Evolutionary conservation across 2,797 vertebrate genomes (phyloP).

Genomic region (Meda fulgida): DNA sequence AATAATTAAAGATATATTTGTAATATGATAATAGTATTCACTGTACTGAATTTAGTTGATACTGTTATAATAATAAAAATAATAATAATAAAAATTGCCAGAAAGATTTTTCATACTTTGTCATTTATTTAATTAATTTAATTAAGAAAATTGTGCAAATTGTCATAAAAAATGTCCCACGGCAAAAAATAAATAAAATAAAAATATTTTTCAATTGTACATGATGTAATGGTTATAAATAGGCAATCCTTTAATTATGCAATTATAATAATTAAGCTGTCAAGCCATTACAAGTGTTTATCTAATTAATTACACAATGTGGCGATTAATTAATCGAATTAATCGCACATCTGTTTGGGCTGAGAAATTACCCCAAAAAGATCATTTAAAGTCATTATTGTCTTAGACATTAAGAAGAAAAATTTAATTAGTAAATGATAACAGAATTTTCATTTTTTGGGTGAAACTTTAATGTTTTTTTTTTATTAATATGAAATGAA

Average conservation of each 20-base stretch:
- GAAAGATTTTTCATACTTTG: not conserved
- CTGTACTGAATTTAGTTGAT: not conserved
- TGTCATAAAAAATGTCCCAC: not conserved
- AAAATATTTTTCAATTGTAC: too few species aligned
- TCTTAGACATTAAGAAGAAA: too few species aligned
- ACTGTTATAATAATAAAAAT: not conserved
- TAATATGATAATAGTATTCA: not conserved
- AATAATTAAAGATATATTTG: not conserved
- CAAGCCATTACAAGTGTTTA: not conserved
- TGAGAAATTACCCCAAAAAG: too few species aligned
- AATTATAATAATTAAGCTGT: not conserved
- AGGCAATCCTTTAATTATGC: not conserved
- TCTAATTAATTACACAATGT: not conserved
- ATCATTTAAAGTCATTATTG: too few species aligned
- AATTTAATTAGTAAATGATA: too few species aligned
- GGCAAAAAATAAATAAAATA: not conserved
- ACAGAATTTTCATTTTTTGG: too few species aligned
- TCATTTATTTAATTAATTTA: too few species aligned
- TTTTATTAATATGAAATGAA: too few species aligned
- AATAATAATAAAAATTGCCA: not conserved
- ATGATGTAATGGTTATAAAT: not conserved
- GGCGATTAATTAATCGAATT: too few species aligned
- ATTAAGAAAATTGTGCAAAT: not conserved
- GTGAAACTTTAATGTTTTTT: too few species aligned
- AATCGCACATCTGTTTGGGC: too few species aligned